phyloP scores from a whole-genome alignment of 30 jellyfish, hydroid and myxozoan species.

The Chrysaora quinquecirrha region DNA sequence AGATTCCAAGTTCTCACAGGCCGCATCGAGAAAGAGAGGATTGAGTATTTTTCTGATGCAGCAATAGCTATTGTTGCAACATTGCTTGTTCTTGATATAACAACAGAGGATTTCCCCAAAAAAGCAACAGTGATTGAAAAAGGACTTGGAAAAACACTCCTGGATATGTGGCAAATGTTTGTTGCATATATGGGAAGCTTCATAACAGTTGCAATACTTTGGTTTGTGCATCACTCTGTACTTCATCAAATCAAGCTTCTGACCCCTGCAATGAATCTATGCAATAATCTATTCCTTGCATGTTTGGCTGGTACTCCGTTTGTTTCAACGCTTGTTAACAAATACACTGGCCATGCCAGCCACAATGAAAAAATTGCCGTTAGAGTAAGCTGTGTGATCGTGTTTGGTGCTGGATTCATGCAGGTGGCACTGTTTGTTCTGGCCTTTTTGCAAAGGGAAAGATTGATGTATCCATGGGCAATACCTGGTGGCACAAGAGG shows the following conservation, averaged over 20 bases:
- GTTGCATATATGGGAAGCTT: constrained; percentile 81
- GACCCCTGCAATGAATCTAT: constrained; percentile 72
- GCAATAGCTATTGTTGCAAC: constrained; percentile 92
- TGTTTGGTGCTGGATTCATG: constrained; percentile 78
- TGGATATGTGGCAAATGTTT: constrained; percentile 81
- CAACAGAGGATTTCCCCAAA: constrained; percentile 85
- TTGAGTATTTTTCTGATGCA: constrained; percentile 85
- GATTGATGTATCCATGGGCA: constrained; percentile 73
- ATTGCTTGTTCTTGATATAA: constrained; percentile 72
- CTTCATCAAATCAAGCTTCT: constrained; percentile 68
- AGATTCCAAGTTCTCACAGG: constrained; percentile 60
- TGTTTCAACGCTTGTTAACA: constrained; percentile 80
- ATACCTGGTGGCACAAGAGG: constrained; percentile 65
- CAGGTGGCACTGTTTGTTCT: constrained; percentile 54
- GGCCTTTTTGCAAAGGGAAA: constrained; percentile 64
- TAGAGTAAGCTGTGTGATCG: constrained; percentile 74
- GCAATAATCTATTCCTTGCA: constrained; percentile 79
- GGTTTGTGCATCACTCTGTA: constrained; percentile 91
- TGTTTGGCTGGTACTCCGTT: constrained; percentile 86
- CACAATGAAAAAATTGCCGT: constrained; percentile 85
- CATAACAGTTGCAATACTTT: constrained; percentile 76
- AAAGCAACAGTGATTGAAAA: constrained; percentile 54
- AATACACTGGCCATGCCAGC: constrained; percentile 71
- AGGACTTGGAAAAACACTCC: constrained; percentile 53
- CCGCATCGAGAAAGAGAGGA: constrained; percentile 75